Conservation (phyloP, 2,113 vertebrate species). For the Bambusicola thoracicus region DNA sequence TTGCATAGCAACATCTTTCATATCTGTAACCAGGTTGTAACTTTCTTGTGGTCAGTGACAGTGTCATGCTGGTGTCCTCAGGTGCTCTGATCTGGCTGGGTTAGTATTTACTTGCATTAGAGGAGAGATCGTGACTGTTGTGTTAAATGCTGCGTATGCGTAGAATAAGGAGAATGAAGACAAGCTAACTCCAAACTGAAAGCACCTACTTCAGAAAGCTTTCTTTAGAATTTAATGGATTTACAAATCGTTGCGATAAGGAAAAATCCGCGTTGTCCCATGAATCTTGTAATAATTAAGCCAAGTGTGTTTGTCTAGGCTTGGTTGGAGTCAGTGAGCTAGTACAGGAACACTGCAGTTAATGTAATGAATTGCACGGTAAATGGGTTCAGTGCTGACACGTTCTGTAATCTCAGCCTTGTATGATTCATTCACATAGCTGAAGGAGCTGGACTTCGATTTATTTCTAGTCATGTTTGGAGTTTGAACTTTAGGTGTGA, state of each 20-base stretch:
- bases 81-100: neutral
- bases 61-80: neutral
- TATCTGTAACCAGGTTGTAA: neutral
- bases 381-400: neutral
- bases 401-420: neutral
- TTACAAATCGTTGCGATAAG: neutral
- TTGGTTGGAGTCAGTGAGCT: neutral
- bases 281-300: neutral
- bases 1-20: neutral
- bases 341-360: neutral
- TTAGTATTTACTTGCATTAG: neutral
- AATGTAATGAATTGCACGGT: neutral
- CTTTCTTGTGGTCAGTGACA: neutral
- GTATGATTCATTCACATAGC: neutral
- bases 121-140: neutral
- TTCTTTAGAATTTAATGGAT: neutral
- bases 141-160: neutral
- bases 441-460: neutral
- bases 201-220: neutral
- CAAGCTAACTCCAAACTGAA: neutral
- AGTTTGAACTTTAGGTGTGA: neutral
- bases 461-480: neutral
- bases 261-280: neutral
- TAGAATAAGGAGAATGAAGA: neutral
- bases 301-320: neutral